phyloP scores from a whole-genome alignment of 2,113 vertebrate genomes.

The Protomyctophum bolini region DNA sequence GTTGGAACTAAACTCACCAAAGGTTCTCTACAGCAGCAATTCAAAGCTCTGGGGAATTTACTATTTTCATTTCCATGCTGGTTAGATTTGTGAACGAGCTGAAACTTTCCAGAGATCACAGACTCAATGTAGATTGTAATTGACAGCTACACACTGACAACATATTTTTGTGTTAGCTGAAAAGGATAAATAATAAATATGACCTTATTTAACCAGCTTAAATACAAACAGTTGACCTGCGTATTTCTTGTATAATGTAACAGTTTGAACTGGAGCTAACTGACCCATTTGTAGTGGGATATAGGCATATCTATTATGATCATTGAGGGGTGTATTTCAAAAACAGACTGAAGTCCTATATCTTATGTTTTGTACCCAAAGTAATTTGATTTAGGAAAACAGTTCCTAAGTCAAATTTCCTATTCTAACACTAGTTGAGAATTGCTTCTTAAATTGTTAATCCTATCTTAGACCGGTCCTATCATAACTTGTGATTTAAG shows the following conservation, averaged over 20 bases:
- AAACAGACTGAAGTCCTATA: not conserved
- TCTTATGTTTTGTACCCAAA: not conserved
- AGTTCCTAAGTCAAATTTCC: too few species aligned
- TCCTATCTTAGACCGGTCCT: too few species aligned
- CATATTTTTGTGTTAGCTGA: constrained; percentile 16
- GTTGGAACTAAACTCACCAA: not conserved
- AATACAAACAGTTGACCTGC: constrained; percentile 46
- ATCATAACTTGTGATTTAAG: too few species aligned
- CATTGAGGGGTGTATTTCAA: not conserved
- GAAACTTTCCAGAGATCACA: constrained; percentile 24
- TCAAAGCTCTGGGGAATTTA: not conserved
- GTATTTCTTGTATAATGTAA: constrained; percentile 29
- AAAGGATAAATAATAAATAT: not conserved
- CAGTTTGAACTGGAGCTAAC: constrained; percentile 1
- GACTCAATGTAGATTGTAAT: constrained; percentile 41
- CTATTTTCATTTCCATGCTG: not conserved
- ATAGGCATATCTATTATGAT: constrained; percentile 5
- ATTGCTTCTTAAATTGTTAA: too few species aligned
- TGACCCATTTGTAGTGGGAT: constrained; percentile 3
- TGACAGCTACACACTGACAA: constrained; percentile 15
- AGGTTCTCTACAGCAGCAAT: not conserved
- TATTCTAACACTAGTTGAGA: too few species aligned
- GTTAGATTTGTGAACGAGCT: not conserved
- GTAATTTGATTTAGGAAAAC: too few species aligned
- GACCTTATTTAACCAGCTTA: not conserved